phyloP scores from a whole-genome alignment of 2,888 invertebrate species.

The Ophonus ardosiacus region DNA sequence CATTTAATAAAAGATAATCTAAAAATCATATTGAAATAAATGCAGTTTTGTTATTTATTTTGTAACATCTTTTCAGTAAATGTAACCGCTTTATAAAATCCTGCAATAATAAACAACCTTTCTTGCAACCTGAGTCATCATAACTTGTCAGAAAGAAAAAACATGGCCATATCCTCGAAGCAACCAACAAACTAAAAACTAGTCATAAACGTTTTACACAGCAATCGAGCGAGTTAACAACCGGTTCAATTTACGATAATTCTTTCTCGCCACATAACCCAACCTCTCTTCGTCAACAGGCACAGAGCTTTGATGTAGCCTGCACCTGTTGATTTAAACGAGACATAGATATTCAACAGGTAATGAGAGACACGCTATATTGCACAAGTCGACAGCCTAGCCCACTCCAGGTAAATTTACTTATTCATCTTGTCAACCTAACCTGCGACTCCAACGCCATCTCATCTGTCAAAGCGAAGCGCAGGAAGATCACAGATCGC shows the following conservation, averaged over 20 bases:
- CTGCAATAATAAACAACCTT: neutral
- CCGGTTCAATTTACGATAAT: slow-evolving; percentile 56
- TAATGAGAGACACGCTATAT: slow-evolving; percentile 56
- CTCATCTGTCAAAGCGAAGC: neutral
- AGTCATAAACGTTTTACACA: slow-evolving; percentile 35
- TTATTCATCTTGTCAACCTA: slow-evolving; percentile 16
- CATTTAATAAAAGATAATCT: too few species aligned
- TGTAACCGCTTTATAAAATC: neutral
- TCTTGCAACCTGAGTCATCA: neutral
- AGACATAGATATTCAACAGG: slow-evolving; percentile 61
- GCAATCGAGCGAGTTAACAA: slow-evolving; percentile 43
- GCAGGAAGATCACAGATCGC: slow-evolving; percentile 21
- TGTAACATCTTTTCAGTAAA: neutral
- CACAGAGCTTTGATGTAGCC: slow-evolving; percentile 51
- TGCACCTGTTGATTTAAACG: slow-evolving; percentile 61
- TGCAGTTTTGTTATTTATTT: too few species aligned
- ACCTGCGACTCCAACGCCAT: neutral
- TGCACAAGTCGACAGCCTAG: slow-evolving; percentile 31
- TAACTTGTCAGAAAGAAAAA: slow-evolving; percentile 2
- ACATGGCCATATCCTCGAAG: neutral
- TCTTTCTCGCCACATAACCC: slow-evolving; percentile 48
- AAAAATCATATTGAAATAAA: too few species aligned
- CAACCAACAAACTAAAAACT: slow-evolving; percentile 29
- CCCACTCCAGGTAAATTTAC: slow-evolving; percentile 38
- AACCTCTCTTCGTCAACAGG: slow-evolving; percentile 6